phyloP scores from a whole-genome alignment of 2,888 invertebrate species.

The Micropterix aruncella region DNA sequence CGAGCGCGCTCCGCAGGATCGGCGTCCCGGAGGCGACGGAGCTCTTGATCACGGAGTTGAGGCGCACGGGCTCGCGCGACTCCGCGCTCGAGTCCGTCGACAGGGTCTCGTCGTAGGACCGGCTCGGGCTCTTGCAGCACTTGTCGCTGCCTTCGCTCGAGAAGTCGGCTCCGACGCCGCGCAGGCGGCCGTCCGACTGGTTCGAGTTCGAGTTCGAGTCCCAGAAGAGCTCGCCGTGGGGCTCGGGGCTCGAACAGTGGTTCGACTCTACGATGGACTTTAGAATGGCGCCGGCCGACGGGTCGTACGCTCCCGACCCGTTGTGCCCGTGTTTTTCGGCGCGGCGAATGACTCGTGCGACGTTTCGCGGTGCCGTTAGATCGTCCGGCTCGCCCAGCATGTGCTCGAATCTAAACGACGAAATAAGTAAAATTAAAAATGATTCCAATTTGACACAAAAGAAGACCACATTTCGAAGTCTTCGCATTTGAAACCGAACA shows the following conservation, averaged over 20 bases:
- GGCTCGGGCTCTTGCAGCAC: constrained; percentile 28
- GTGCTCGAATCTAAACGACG: background rate
- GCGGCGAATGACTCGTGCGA: constrained; percentile 22
- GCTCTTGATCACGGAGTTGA: constrained; percentile 33
- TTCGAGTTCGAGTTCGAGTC: constrained; percentile 30
- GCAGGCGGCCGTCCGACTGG: constrained; percentile 21
- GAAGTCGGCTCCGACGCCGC: constrained; percentile 27
- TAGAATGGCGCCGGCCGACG: constrained; percentile 21
- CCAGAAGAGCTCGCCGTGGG: constrained; percentile 31
- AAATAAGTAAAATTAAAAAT: no score
- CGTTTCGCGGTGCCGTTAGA: constrained; percentile 12
- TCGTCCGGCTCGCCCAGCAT: background rate
- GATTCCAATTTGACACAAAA: no score
- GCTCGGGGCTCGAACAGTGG: constrained; percentile 26
- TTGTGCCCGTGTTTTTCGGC: constrained; percentile 24
- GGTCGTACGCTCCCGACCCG: constrained; percentile 23
- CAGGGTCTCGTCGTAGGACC: constrained; percentile 26
- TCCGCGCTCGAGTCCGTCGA: constrained; percentile 27
- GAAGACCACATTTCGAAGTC: no score
- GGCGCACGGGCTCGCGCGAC: constrained; percentile 22
- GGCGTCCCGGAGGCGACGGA: constrained; percentile 10
- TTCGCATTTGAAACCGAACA: no score
- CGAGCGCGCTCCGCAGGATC: constrained; percentile 11
- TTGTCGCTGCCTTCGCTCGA: constrained; percentile 33
- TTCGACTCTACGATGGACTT: constrained; percentile 23